These are phyloP conservation scores for Phocoena sinus DNA, from an alignment of 2,113 vertebrate species.

Conservation along the genomic window DNA sequence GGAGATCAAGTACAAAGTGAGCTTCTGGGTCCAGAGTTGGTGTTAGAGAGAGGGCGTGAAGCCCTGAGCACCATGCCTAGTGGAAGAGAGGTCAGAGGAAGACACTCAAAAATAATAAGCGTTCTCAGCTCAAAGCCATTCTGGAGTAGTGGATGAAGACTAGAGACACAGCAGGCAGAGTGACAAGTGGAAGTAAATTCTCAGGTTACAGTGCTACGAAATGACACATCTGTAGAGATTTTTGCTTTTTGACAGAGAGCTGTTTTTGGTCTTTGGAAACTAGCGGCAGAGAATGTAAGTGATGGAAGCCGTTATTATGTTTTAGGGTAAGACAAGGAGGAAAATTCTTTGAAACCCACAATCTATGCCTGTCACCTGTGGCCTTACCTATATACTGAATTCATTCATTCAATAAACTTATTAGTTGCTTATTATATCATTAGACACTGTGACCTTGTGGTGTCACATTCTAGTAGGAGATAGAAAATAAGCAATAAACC, in stretches of 20 bases:
- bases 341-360: constrained; percentile 13
- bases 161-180: neutral
- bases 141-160: neutral
- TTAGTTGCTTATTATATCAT: neutral
- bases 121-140: neutral
- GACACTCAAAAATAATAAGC: neutral
- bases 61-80: neutral
- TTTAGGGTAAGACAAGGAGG: neutral
- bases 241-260: neutral
- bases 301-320: neutral
- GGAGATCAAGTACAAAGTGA: neutral
- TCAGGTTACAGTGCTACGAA: neutral
- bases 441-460: neutral
- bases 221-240: neutral
- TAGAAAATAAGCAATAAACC: neutral
- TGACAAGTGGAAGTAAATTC: constrained; percentile 14
- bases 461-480: neutral
- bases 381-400: neutral
- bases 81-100: neutral
- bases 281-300: neutral
- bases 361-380: neutral
- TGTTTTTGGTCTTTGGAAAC: neutral
- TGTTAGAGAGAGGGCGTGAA: neutral
- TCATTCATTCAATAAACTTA: neutral
- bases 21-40: neutral